Evolutionary conservation across 2,888 invertebrate genomes (phyloP).

Genomic region (Caenorhabditis sp.): DNA sequence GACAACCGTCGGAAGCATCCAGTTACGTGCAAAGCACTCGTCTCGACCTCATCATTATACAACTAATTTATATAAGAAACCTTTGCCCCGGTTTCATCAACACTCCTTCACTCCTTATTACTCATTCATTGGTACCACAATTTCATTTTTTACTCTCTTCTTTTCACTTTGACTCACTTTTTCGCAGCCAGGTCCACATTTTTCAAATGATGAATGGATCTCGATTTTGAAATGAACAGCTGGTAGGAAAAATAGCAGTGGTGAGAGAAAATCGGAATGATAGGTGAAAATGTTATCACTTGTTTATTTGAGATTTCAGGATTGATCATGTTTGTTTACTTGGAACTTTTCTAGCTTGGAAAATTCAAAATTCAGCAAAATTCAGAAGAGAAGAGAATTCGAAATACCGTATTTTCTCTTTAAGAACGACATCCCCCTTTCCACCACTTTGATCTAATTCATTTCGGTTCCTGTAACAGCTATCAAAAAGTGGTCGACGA

Average conservation of each 20-base stretch:
- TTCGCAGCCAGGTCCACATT: constrained; percentile 14
- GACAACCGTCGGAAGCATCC: constrained; percentile 7
- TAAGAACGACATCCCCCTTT: too few relatives aligned
- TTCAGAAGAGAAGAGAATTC: too few relatives aligned
- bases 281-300: constrained; percentile 35
- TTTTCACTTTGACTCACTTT: constrained; percentile 11
- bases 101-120: constrained; percentile 31
- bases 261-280: constrained; percentile 16
- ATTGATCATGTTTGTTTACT: constrained; percentile 9
- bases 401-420: too few relatives aligned
- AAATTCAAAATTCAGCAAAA: too few relatives aligned
- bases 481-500: too few relatives aligned
- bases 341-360: too few relatives aligned
- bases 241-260: constrained; percentile 20
- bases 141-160: constrained; percentile 6
- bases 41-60: constrained; percentile 48
- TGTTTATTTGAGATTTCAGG: constrained; percentile 15
- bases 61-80: constrained; percentile 50
- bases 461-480: too few relatives aligned
- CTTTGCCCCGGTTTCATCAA: constrained; percentile 22
- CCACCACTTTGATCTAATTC: too few relatives aligned
- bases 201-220: constrained; percentile 39
- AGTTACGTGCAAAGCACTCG: constrained; percentile 46
- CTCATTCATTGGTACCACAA: constrained; percentile 33
- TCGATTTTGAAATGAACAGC: constrained; percentile 20